These are phyloP conservation scores for Steatocranus sp. DNA, from an alignment of 2,797 vertebrate species.

Conservation along the genomic window DNA sequence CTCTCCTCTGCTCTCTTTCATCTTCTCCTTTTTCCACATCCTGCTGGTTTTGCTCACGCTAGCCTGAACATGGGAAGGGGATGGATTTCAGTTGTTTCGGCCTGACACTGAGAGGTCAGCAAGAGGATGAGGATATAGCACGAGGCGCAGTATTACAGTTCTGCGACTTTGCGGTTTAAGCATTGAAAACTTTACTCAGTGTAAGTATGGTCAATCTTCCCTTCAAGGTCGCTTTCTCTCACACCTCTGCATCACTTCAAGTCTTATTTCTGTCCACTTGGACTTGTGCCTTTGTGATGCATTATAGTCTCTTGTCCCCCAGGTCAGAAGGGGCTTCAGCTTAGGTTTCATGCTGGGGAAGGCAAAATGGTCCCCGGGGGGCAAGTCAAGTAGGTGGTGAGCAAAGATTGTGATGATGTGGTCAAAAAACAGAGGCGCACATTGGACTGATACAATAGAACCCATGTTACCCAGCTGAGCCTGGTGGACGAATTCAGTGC, in stretches of 20 bases:
- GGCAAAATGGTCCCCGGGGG: not conserved
- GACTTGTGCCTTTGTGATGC: not conserved
- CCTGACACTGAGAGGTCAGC: not conserved
- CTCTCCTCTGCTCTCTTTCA: slow-evolving; percentile 38
- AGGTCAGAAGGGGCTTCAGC: not conserved
- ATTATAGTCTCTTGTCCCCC: not conserved
- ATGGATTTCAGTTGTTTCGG: not conserved
- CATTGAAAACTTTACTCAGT: not conserved
- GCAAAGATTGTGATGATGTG: not conserved
- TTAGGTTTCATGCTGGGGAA: not conserved
- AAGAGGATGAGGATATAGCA: not conserved
- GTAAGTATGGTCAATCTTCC: not conserved
- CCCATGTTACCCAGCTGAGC: not conserved
- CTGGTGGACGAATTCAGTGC: not conserved
- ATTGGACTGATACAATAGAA: not conserved
- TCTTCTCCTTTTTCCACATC: slow-evolving; percentile 34
- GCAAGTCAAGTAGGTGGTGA: not conserved
- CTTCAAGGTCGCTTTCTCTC: not conserved
- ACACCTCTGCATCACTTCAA: not conserved
- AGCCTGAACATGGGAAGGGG: slow-evolving; percentile 30
- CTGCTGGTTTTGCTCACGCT: slow-evolving; percentile 24
- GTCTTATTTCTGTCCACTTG: not conserved
- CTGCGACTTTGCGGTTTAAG: not conserved
- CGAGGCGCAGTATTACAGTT: not conserved
- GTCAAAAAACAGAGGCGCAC: rapidly evolving